A percentile compares a stretch with the other conserved stretches of the same genome.
Conservation (phyloP, 2,888 invertebrate species). For the Ypsolopha scabrella region DNA sequence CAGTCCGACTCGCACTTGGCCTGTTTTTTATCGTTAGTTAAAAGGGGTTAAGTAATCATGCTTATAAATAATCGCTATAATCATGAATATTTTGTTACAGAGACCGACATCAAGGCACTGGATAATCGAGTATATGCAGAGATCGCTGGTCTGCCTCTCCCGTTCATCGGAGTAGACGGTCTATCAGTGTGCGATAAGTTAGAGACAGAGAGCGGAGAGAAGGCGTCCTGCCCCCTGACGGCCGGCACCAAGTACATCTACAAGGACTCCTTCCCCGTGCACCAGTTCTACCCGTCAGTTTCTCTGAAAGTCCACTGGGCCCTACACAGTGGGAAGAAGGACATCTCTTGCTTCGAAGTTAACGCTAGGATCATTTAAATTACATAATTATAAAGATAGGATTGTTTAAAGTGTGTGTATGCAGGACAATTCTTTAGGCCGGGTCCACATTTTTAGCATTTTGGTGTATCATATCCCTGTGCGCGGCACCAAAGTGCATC, state of each 20-base stretch:
- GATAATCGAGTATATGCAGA: constrained; percentile 73
- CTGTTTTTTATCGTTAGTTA: too few relatives aligned
- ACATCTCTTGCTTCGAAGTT: constrained; percentile 76
- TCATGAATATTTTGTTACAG: constrained; percentile 35
- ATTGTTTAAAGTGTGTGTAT: too few relatives aligned
- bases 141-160: constrained; percentile 73
- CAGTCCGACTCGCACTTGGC: too few relatives aligned
- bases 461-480: too few relatives aligned
- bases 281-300: constrained; percentile 59
- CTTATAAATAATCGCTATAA: too few relatives aligned
- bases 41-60: too few relatives aligned
- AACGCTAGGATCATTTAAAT: constrained; percentile 70
- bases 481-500: too few relatives aligned
- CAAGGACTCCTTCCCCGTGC: constrained; percentile 72
- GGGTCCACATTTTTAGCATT: too few relatives aligned
- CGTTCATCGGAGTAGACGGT: constrained; percentile 83
- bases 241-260: constrained; percentile 77
- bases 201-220: constrained; percentile 64
- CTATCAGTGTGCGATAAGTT: constrained; percentile 75
- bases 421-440: too few relatives aligned
- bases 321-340: constrained; percentile 48
- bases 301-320: constrained; percentile 75
- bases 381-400: constrained; percentile 12
- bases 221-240: constrained; percentile 76
- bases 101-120: constrained; percentile 61